phyloP scores from a whole-genome alignment of 2,888 invertebrate genomes.

The Folsomia candida region DNA sequence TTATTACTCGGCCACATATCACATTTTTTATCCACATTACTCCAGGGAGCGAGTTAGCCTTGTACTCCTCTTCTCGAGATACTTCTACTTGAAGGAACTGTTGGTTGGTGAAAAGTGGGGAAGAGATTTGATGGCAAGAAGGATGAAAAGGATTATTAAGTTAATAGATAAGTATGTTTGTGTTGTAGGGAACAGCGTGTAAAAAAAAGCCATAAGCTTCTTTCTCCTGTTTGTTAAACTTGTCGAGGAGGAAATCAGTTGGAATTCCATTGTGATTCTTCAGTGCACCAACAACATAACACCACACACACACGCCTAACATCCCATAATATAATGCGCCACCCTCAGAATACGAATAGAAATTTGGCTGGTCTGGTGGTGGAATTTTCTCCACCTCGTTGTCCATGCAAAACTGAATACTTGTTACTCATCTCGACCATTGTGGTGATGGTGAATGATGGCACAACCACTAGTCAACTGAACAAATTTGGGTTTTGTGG shows the following conservation, averaged over 20 bases:
- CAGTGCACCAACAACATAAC: not conserved
- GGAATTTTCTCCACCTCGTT: not conserved
- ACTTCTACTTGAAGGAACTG: too few relatives aligned
- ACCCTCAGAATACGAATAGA: too few relatives aligned
- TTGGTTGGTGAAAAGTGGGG: not conserved
- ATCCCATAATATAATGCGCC: too few relatives aligned
- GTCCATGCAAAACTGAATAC: not conserved
- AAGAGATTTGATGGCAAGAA: not conserved
- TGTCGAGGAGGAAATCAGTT: too few relatives aligned
- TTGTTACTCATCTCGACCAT: not conserved
- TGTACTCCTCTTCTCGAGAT: too few relatives aligned
- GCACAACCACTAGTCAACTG: not conserved
- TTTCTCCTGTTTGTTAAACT: too few relatives aligned
- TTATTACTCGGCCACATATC: too few relatives aligned
- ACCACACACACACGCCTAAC: too few relatives aligned
- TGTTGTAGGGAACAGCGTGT: not conserved
- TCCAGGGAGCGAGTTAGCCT: too few relatives aligned
- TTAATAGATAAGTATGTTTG: not conserved
- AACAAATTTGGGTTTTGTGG: not conserved
- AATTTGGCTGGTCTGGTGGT: too few relatives aligned
- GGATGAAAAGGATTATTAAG: slow-evolving; percentile 5
- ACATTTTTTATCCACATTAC: too few relatives aligned
- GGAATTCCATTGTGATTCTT: not conserved
- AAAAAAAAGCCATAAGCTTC: too few relatives aligned
- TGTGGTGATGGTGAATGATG: not conserved